Evolutionary conservation across 2,113 vertebrate genomes (phyloP).

Genomic region (Passer domesticus): DNA sequence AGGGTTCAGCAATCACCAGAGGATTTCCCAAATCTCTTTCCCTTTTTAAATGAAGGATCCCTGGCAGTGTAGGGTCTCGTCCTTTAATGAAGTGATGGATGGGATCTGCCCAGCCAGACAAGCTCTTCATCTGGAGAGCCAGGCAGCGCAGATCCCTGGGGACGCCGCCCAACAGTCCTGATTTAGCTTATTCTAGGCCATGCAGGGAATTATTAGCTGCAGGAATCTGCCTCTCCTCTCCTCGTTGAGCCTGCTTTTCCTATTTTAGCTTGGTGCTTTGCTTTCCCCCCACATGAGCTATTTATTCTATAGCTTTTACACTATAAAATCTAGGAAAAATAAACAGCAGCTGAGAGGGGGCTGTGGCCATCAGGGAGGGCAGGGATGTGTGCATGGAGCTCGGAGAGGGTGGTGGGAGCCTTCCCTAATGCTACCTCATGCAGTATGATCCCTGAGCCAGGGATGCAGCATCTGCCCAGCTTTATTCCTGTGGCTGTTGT

Average conservation of each 20-base stretch:
- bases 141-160: neutral
- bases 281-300: neutral
- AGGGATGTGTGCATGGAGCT: neutral
- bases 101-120: neutral
- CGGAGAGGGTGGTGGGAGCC: neutral
- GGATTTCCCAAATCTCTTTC: neutral
- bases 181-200: slow-evolving; percentile 57
- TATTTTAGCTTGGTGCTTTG: slow-evolving; percentile 20
- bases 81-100: neutral
- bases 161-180: neutral
- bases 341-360: neutral
- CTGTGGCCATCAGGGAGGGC: neutral
- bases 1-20: neutral
- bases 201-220: slow-evolving; percentile 50
- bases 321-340: neutral
- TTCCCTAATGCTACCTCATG: neutral
- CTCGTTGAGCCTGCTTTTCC: neutral
- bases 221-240: neutral
- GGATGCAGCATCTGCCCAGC: neutral
- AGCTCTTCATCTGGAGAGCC: neutral
- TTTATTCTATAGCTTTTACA: slow-evolving; percentile 18
- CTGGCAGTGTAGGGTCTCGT: neutral
- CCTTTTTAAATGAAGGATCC: neutral
- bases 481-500: neutral
- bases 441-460: neutral